These are phyloP conservation scores for Ciona savignyi DNA, from an alignment of 23 tunicate genomes.

Conservation along the genomic window DNA sequence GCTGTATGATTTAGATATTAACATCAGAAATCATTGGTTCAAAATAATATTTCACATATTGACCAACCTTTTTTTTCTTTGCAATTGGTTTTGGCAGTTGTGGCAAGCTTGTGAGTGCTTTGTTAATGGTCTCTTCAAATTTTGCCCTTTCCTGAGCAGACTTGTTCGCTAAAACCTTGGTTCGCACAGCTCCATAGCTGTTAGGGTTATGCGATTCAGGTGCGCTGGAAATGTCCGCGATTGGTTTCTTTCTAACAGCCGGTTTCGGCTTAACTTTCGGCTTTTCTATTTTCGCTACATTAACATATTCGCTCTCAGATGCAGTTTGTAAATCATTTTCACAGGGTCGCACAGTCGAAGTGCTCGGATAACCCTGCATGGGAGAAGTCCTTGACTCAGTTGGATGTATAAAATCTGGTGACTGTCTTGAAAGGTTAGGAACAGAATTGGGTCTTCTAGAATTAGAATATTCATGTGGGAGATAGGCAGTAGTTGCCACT, in stretches of 20 bases:
- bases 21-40: too few species aligned
- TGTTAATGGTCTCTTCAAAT: conserved; percentile 82
- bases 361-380: too few species aligned
- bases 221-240: too few species aligned
- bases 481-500: too few species aligned
- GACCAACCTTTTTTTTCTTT: too few species aligned
- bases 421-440: not conserved
- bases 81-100: conserved; percentile 27
- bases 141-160: conserved; percentile 54
- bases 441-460: too few species aligned
- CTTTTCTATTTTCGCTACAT: not conserved
- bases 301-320: not conserved
- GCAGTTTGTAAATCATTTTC: not conserved
- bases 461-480: too few species aligned
- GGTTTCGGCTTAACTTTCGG: not conserved
- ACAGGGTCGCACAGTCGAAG: too few species aligned
- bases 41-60: too few species aligned
- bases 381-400: not conserved
- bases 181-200: too few species aligned
- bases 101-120: conserved; percentile 81
- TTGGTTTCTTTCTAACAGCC: not conserved
- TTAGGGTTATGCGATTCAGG: too few species aligned
- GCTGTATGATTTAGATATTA: too few species aligned
- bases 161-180: conserved; percentile 49
- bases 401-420: not conserved